A percentile compares a stretch with the other conserved stretches of the same genome.
phyloP scores from a whole-genome alignment of 2,888 invertebrate genomes.

The Muschampia staudingeri region DNA sequence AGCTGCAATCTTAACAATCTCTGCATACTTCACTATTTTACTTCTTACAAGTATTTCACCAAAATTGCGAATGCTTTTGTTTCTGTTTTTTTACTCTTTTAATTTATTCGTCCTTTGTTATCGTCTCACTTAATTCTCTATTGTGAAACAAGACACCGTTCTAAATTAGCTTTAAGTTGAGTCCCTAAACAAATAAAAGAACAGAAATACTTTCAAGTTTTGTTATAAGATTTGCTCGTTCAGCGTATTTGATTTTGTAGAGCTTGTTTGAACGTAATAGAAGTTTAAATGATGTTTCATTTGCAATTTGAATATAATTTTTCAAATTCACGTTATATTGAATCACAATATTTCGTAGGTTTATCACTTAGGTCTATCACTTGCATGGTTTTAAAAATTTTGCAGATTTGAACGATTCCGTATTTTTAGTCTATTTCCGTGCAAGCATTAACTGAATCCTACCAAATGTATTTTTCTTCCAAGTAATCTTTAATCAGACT shows the following conservation, averaged over 20 bases:
- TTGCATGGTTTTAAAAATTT: not conserved
- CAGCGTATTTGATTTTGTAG: slow-evolving; percentile 44
- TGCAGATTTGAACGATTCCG: not conserved
- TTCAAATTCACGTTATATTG: not conserved
- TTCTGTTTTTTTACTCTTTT: slow-evolving; percentile 46
- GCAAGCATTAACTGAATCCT: not conserved
- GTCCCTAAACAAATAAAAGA: slow-evolving; percentile 38
- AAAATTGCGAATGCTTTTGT: slow-evolving; percentile 43
- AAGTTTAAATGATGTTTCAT: slow-evolving; percentile 38
- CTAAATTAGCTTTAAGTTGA: slow-evolving; percentile 45
- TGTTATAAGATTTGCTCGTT: slow-evolving; percentile 40
- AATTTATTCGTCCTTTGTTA: slow-evolving; percentile 49
- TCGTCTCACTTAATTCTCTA: slow-evolving; percentile 49
- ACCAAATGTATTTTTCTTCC: too few relatives aligned
- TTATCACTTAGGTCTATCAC: not conserved
- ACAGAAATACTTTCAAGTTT: slow-evolving; percentile 38
- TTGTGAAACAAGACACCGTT: slow-evolving; percentile 53
- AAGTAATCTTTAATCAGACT: too few relatives aligned
- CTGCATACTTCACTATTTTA: slow-evolving; percentile 50
- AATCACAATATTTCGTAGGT: not conserved
- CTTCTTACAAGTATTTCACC: slow-evolving; percentile 47
- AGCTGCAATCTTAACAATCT: slow-evolving; percentile 78
- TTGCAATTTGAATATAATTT: slow-evolving; percentile 27
- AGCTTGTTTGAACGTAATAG: slow-evolving; percentile 37
- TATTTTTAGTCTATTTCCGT: not conserved